Evolutionary conservation across 1,140 invertebrate species (phyloP), one percentile per base, ranked within the genome.

Genomic region (Tachypleus tridentatus): DNA sequence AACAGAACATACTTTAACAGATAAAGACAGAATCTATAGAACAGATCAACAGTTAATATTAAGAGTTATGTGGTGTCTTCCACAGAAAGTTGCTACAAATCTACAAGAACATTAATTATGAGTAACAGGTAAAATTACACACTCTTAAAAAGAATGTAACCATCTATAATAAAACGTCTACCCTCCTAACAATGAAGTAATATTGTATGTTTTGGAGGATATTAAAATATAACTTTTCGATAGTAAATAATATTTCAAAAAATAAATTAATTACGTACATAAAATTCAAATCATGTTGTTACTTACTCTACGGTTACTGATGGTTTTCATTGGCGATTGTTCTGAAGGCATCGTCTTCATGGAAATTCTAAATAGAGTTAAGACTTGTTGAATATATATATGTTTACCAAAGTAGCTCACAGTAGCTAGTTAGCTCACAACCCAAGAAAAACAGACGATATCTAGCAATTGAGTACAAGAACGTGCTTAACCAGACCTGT

Each of bases 241-340:
- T 58, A 7, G 11, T 58, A 58, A 58, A 3, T 63, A 1, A 60
- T 54, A 54, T 54, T 1, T 8, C n/a, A 9, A 9, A 54, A 54
- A 54, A 9, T 8, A 54, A 58, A 4, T 58, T 4, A 3, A 4
- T 11, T 11, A n/a, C 10, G 47, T 58, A 10, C 10, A n/a, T 58
- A 11, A 58, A 59, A 59, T 4, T 48, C 5, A 49, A 59, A 29
- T 29, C 29, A 29, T 2, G 0, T 29, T 29, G 2, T 29, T 47
- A 11, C 66, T 64, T 67, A 67, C 66, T 63, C 66, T 54, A 51
- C 66, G 58, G 61, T 67, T 67, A n/a, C 64, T 63, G 56, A 63
- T 64, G 7, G 66, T 62, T 58, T 67, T 67, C 9, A 62, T 63
- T 6, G 57, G n/a, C 4, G 66, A 62, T 58, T 62, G 61, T 57